Evolutionary conservation across 2,888 invertebrate genomes (phyloP).

Genomic region (Leptura quadrifasciata): DNA sequence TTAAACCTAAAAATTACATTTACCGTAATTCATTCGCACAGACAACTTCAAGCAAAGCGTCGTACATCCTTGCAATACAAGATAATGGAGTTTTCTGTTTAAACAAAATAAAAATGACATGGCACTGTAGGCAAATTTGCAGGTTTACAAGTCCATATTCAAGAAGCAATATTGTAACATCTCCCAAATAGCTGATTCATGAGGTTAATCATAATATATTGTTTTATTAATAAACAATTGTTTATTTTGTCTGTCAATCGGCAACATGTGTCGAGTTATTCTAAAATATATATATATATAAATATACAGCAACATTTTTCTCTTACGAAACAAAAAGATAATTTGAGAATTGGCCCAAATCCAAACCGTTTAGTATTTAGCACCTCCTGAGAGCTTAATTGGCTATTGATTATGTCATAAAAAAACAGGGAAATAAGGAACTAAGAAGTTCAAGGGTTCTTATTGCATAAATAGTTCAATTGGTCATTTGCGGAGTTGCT

Average conservation of each 20-base stretch:
- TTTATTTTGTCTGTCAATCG: not conserved
- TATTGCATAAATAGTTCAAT: no score
- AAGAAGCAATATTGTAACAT: slow-evolving; percentile 47
- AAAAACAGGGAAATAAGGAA: no score
- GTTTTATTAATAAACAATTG: slow-evolving; percentile 3
- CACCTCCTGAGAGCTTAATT: no score
- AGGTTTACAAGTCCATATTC: slow-evolving; percentile 53
- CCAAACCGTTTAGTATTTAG: no score
- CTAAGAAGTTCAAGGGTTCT: no score
- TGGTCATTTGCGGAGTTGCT: no score
- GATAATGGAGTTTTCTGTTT: slow-evolving; percentile 26
- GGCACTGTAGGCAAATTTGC: slow-evolving; percentile 57
- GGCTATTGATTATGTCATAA: no score
- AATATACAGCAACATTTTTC: no score
- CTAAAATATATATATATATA: not conserved
- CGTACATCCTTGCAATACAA: slow-evolving; percentile 34
- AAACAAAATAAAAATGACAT: slow-evolving; percentile 50
- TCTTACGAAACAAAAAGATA: no score
- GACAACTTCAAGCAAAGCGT: slow-evolving; percentile 37
- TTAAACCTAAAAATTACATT: slow-evolving; percentile 55
- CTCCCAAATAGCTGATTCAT: slow-evolving; percentile 9
- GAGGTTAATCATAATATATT: not conserved
- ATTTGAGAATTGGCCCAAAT: no score
- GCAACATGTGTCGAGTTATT: not conserved
- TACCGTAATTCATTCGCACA: slow-evolving; percentile 36